These are phyloP conservation scores for Subacronicta megacephala DNA, from an alignment of 2,888 invertebrate species.

Conservation along the genomic window DNA sequence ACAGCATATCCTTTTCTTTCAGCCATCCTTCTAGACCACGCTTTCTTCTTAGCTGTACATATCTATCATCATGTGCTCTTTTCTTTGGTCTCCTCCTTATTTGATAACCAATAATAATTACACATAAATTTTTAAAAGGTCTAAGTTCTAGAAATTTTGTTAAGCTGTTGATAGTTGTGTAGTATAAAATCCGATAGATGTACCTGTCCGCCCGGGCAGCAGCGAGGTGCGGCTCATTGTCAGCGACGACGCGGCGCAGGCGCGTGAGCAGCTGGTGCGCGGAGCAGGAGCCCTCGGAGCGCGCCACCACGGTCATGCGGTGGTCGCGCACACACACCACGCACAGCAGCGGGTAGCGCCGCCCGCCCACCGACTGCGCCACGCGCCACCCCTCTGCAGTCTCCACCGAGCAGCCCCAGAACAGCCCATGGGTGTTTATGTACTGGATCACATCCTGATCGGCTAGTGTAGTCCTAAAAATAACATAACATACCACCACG, in stretches of 20 bases:
- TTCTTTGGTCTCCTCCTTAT: too few species aligned
- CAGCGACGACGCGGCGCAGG: constrained; percentile 93
- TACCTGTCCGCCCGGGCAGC: constrained; percentile 96
- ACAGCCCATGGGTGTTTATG: constrained; percentile 95
- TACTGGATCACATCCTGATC: constrained; percentile 93
- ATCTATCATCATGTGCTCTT: too few species aligned
- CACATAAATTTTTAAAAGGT: too few species aligned
- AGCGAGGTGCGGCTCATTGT: constrained; percentile 96
- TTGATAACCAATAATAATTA: too few species aligned
- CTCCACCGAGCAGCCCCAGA: constrained; percentile 98
- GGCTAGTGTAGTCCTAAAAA: constrained; percentile 91
- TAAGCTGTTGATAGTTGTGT: too few species aligned
- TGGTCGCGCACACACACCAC: constrained; percentile 97
- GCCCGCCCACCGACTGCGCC: constrained; percentile 95
- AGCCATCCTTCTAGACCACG: too few species aligned
- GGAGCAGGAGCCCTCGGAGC: constrained; percentile 96
- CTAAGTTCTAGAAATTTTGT: too few species aligned
- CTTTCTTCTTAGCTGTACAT: too few species aligned
- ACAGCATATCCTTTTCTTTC: too few species aligned
- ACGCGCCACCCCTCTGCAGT: constrained; percentile 98
- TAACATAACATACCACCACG: too few species aligned
- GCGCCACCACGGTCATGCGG: constrained; percentile 97
- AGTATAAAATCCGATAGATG: constrained; percentile 22
- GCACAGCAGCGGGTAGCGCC: constrained; percentile 95
- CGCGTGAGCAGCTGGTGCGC: constrained; percentile 92